Evolutionary conservation across 2,113 vertebrate species (phyloP).

Genomic region (Trachemys scripta): DNA sequence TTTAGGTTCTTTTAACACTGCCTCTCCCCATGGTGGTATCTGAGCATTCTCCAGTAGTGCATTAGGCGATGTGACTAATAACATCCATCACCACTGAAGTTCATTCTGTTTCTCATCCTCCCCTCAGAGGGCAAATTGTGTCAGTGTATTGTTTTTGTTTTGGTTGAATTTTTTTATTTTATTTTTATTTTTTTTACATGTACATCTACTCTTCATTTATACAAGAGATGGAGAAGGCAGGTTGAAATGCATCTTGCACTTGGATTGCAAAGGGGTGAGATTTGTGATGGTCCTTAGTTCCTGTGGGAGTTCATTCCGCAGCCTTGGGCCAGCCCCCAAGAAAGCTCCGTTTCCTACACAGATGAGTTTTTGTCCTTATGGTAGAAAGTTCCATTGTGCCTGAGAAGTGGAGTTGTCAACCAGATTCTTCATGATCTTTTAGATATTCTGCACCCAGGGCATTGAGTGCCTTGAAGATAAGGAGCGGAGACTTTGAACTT

Average conservation of each 20-base stretch:
- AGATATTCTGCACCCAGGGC: neutral
- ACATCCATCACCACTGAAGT: neutral
- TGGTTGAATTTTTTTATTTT: too few relatives aligned
- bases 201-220: too few relatives aligned
- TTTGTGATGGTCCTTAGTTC: neutral
- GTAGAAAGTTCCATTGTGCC: accelerated
- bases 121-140: neutral
- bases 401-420: neutral
- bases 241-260: too few relatives aligned
- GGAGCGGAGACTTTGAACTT: neutral
- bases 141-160: neutral
- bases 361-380: neutral
- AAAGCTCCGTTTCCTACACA: neutral
- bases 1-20: neutral
- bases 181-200: too few relatives aligned
- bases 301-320: too few relatives aligned
- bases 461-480: neutral
- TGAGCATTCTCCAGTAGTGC: neutral
- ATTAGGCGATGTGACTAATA: neutral
- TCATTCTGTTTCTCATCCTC: neutral
- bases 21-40: too few relatives aligned
- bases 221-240: too few relatives aligned
- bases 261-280: neutral
- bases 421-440: neutral
- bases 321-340: accelerated